Conservation (phyloP, 2,797 vertebrate species). For the Epinephelus awoara region DNA sequence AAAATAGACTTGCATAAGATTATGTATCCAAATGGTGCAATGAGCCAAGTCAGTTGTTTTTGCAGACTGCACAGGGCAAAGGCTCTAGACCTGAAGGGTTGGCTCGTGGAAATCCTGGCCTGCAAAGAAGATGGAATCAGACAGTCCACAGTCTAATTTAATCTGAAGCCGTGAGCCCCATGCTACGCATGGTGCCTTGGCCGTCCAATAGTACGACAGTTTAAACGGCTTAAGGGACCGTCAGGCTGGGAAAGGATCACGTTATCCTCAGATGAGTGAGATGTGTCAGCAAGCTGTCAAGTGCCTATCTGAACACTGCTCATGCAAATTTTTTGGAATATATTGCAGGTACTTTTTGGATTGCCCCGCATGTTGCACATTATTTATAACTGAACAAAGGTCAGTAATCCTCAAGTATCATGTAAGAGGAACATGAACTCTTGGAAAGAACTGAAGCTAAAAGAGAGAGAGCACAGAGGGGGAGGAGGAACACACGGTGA, state of each 20-base stretch:
- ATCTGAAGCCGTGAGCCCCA: constrained; percentile 70
- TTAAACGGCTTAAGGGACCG: constrained; percentile 75
- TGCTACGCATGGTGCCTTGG: constrained; percentile 50
- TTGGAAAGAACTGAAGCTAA: constrained; percentile 31
- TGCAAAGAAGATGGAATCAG: constrained; percentile 71
- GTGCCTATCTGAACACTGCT: constrained; percentile 43
- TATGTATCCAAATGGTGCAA: background rate
- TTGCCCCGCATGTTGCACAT: constrained; percentile 12
- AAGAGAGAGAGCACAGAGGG: constrained; percentile 1
- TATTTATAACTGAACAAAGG: constrained; percentile 27
- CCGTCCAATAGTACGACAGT: constrained; percentile 70
- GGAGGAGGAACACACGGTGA: constrained; percentile 50
- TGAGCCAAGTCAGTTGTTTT: background rate
- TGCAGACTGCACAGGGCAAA: constrained; percentile 1
- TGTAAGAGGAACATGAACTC: constrained; percentile 15
- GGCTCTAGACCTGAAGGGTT: constrained; percentile 41
- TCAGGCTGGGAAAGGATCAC: constrained; percentile 67
- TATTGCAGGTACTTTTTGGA: constrained; percentile 12
- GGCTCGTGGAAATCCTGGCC: constrained; percentile 63
- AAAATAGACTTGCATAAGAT: constrained; percentile 1
- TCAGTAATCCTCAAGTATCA: constrained; percentile 2
- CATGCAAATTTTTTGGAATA: constrained; percentile 1
- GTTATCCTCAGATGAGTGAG: constrained; percentile 66
- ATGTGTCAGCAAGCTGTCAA: constrained; percentile 54
- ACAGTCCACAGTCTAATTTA: constrained; percentile 80